Evolutionary conservation across 2,888 invertebrate genomes (phyloP).

Genomic region (Tetramorium bicarinatum): DNA sequence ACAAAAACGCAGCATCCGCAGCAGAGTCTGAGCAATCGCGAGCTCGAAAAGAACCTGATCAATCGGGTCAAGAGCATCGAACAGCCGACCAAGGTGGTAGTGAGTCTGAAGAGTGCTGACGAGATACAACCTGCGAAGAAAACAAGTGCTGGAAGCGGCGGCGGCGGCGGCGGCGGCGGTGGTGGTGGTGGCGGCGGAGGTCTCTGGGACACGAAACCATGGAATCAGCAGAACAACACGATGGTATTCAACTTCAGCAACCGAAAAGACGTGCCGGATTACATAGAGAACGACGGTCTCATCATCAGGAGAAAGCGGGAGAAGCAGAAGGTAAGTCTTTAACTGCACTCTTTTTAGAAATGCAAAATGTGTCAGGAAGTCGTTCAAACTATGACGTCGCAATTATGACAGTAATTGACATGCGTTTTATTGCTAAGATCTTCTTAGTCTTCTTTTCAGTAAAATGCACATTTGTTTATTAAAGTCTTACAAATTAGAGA

Average conservation of each 20-base stretch:
- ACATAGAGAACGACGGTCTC: slow-evolving; percentile 96
- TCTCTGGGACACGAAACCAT: slow-evolving; percentile 86
- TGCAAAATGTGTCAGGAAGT: background rate
- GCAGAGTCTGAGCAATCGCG: slow-evolving; percentile 88
- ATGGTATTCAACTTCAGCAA: slow-evolving; percentile 96
- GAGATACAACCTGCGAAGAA: slow-evolving; percentile 85
- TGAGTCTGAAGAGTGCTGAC: slow-evolving; percentile 85
- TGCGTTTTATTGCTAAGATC: background rate
- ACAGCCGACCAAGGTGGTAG: slow-evolving; percentile 87
- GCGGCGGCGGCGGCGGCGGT: slow-evolving; percentile 79
- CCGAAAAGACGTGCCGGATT: slow-evolving; percentile 95
- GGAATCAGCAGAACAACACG: slow-evolving; percentile 89
- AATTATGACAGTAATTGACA: background rate
- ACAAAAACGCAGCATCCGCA: slow-evolving; percentile 84
- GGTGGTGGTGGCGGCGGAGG: slow-evolving; percentile 80
- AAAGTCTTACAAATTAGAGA: background rate
- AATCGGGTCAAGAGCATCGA: slow-evolving; percentile 89
- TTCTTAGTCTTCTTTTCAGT: background rate
- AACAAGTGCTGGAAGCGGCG: slow-evolving; percentile 73
- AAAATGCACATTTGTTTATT: background rate
- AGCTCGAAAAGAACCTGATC: slow-evolving; percentile 91
- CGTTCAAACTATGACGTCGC: background rate
- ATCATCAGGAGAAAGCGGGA: slow-evolving; percentile 90
- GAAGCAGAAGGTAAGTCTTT: slow-evolving; percentile 91
- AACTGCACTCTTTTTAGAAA: slow-evolving; percentile 12